A percentile compares a stretch with the other conserved stretches of the same genome.
Evolutionary conservation across 1,140 invertebrate genomes (phyloP).

Genomic region (Drosophila persimilis): DNA sequence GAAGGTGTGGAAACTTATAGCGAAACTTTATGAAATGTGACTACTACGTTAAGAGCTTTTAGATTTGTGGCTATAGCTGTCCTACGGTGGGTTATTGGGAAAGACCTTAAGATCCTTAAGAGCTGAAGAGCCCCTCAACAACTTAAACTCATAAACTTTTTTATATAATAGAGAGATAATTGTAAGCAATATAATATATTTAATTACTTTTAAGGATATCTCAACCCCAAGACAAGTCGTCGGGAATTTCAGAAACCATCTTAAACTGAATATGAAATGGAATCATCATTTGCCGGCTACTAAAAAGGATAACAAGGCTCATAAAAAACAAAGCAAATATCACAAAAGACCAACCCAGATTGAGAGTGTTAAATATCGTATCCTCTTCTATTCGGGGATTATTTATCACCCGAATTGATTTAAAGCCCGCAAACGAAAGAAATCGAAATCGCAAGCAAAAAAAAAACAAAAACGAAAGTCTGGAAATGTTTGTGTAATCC

Average conservation of each 20-base stretch:
- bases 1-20: no score
- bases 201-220: no score
- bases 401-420: slow-evolving; percentile 68
- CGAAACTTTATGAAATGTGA: no score
- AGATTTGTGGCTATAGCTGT: no score
- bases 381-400: slow-evolving; percentile 30
- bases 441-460: slow-evolving; percentile 60
- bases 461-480: slow-evolving; percentile 22
- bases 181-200: neutral
- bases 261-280: no score
- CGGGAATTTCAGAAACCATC: no score
- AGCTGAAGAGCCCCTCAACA: neutral
- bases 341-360: slow-evolving; percentile 36
- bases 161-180: no score
- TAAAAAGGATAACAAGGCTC: slow-evolving; percentile 51
- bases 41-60: no score
- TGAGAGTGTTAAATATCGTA: slow-evolving; percentile 15
- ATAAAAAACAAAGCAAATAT: slow-evolving; percentile 48
- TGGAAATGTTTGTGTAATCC: slow-evolving; percentile 44
- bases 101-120: slow-evolving; percentile 3
- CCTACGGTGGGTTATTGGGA: no score
- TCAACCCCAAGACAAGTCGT: no score
- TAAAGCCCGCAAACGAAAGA: slow-evolving; percentile 64
- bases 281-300: neutral
- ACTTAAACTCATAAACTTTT: no score